phyloP scores from a whole-genome alignment of 2,113 vertebrate species.

The western clawed frog (Xenopus tropicalis) region DNA sequence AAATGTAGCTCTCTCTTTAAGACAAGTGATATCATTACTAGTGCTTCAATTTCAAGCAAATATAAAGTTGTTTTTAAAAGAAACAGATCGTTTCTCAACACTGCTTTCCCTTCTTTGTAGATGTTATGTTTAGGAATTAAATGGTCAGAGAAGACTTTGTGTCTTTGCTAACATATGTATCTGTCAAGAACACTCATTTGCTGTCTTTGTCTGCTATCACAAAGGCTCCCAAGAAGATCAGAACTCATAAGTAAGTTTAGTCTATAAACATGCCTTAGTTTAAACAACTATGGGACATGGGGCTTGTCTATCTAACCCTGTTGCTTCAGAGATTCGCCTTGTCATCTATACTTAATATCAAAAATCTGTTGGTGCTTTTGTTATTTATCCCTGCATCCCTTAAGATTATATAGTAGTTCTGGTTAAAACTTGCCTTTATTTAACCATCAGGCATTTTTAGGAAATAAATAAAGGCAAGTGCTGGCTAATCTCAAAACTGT shows the following conservation, averaged over 20 bases:
- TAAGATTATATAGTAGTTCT: no score
- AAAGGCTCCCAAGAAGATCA: conserved; percentile 21
- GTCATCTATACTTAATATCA: conserved; percentile 26
- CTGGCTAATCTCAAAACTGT: no score
- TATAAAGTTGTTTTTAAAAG: conserved; percentile 38
- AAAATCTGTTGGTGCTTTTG: not conserved
- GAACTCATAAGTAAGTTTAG: conserved; percentile 6
- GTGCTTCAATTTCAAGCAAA: conserved; percentile 32
- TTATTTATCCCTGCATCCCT: no score
- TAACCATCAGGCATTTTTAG: no score
- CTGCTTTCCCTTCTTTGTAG: conserved; percentile 11
- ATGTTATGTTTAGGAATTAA: conserved; percentile 40
- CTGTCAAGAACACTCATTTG: not conserved
- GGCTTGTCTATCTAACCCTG: conserved; percentile 33
- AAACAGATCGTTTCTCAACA: conserved; percentile 17
- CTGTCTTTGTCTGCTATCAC: conserved; percentile 6
- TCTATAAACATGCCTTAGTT: conserved; percentile 19
- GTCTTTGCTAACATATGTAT: conserved; percentile 8
- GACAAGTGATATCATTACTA: conserved; percentile 23
- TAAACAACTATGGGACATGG: conserved; percentile 6
- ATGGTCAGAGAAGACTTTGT: conserved; percentile 27
- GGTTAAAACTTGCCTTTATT: no score
- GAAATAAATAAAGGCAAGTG: no score
- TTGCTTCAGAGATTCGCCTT: conserved; percentile 15
- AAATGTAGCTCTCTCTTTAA: conserved; percentile 8